Conservation (phyloP, 2,888 invertebrate genomes). For the Perithous albicinctus region DNA sequence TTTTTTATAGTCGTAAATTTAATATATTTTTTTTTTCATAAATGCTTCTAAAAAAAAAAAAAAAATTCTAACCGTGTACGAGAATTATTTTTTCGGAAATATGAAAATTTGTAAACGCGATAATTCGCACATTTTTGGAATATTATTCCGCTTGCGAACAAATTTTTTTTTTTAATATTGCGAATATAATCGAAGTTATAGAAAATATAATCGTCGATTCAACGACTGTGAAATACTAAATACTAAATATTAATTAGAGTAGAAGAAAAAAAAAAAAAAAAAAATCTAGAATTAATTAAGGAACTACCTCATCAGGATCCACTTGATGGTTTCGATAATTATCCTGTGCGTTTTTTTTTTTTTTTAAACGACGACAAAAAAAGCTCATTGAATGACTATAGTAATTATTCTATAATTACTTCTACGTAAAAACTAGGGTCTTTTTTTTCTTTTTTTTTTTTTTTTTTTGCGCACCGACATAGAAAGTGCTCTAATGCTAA, state of each 20-base stretch:
- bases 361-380: slow-evolving; percentile 24
- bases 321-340: slow-evolving; percentile 17
- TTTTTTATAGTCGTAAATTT: too few relatives aligned
- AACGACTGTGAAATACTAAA: slow-evolving; percentile 14
- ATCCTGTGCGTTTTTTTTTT: slow-evolving; percentile 7
- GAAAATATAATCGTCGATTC: neutral
- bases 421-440: slow-evolving; percentile 46
- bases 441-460: slow-evolving; percentile 32
- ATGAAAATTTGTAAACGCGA: neutral
- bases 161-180: neutral
- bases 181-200: neutral
- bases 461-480: slow-evolving; percentile 38
- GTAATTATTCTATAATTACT: slow-evolving; percentile 29
- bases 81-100: slow-evolving; percentile 26
- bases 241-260: slow-evolving; percentile 3
- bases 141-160: slow-evolving; percentile 23
- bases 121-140: slow-evolving; percentile 9
- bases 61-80: too few relatives aligned
- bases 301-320: slow-evolving; percentile 26
- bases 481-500: slow-evolving; percentile 9
- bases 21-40: too few relatives aligned
- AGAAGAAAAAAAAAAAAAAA: too few relatives aligned
- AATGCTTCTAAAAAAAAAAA: too few relatives aligned
- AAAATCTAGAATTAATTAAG: slow-evolving; percentile 30
- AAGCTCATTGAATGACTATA: slow-evolving; percentile 51